Evolutionary conservation across 1,140 invertebrate species (phyloP).

Genomic region (Hyles vespertilio): DNA sequence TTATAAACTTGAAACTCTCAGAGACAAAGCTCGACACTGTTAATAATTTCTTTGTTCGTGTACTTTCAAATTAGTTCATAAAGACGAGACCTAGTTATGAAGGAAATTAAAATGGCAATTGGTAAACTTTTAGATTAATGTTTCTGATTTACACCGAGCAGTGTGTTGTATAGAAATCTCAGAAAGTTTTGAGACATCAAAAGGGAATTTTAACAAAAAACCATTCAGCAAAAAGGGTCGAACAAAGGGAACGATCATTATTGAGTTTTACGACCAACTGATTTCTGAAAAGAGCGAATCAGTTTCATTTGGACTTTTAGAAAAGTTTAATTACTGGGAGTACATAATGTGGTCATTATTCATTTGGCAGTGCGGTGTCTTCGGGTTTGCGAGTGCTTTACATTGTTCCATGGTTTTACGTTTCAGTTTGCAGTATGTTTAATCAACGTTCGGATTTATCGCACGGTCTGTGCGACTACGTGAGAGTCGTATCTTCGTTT

Average conservation of each 20-base stretch:
- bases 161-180: slow-evolving; percentile 5
- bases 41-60: neutral
- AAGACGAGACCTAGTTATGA: too few species aligned
- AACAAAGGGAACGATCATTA: slow-evolving; percentile 25
- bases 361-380: slow-evolving; percentile 10
- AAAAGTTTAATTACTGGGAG: slow-evolving; percentile 23
- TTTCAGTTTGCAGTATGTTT: too few species aligned
- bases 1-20: too few species aligned
- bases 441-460: too few species aligned
- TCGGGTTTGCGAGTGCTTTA: neutral
- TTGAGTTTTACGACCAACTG: slow-evolving; percentile 32
- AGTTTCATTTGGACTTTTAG: slow-evolving; percentile 32
- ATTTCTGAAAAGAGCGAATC: slow-evolving; percentile 31
- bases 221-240: slow-evolving; percentile 18
- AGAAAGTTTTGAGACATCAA: slow-evolving; percentile 15
- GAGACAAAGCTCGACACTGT: neutral
- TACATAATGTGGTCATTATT: slow-evolving; percentile 31
- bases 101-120: too few species aligned
- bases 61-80: too few species aligned
- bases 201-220: slow-evolving; percentile 20
- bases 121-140: neutral
- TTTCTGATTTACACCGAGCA: neutral
- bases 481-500: too few species aligned
- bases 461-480: too few species aligned
- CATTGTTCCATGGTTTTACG: neutral